phyloP scores from a whole-genome alignment of 2,888 invertebrate species.

The Camponotus fellah region DNA sequence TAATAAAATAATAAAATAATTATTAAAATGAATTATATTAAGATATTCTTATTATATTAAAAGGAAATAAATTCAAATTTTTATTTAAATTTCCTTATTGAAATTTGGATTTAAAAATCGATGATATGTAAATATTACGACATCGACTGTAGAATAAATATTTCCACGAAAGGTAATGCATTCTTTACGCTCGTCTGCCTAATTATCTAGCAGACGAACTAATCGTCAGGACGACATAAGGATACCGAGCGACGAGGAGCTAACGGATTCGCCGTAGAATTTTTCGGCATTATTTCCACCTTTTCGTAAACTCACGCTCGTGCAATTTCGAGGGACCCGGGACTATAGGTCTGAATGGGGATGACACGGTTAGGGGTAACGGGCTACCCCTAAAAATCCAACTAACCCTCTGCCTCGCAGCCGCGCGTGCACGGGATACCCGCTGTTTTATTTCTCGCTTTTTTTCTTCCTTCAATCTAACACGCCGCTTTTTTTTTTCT shows the following conservation, averaged over 20 bases:
- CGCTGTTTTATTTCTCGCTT: constrained; percentile 60
- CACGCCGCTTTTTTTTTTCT: constrained; percentile 37
- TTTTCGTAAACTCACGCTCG: constrained; percentile 80
- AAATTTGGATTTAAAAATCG: neutral
- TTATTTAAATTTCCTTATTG: neutral
- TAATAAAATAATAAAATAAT: neutral
- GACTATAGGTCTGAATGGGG: constrained; percentile 54
- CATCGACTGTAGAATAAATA: neutral
- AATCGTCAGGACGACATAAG: constrained; percentile 53
- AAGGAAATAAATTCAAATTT: neutral
- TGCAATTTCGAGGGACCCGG: constrained; percentile 75
- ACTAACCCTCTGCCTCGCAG: constrained; percentile 60
- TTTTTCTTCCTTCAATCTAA: constrained; percentile 52
- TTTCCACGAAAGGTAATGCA: neutral
- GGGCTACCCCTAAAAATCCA: constrained; percentile 68
- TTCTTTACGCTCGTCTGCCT: constrained; percentile 19
- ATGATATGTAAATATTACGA: neutral
- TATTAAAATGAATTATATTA: neutral
- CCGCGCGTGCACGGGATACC: constrained; percentile 52
- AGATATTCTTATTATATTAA: too few species aligned
- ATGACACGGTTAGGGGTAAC: constrained; percentile 66
- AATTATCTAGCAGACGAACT: constrained; percentile 27
- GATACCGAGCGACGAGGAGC: constrained; percentile 41
- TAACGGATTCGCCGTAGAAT: constrained; percentile 71
- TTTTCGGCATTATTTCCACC: constrained; percentile 71